phyloP scores from a whole-genome alignment of 2,797 vertebrate species.

The Pseudochromis fuscus region DNA sequence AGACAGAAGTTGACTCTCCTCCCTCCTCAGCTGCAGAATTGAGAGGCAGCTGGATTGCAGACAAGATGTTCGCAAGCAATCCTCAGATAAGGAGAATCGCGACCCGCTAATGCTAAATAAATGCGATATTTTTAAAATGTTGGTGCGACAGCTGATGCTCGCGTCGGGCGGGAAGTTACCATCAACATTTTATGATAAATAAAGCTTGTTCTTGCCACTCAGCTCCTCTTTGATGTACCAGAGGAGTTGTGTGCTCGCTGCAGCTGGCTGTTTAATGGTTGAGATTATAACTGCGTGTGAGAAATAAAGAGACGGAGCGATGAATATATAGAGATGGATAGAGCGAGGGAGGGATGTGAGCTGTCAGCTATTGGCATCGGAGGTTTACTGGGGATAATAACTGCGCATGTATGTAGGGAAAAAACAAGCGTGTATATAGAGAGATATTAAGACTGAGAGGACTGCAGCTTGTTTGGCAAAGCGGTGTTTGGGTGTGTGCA shows the following conservation, averaged over 20 bases:
- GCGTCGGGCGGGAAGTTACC: constrained; percentile 41
- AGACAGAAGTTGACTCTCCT: constrained; percentile 61
- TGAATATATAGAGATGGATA: constrained; percentile 35
- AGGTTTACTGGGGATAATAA: constrained; percentile 27
- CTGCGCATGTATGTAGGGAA: constrained; percentile 13
- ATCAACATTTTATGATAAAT: constrained; percentile 61
- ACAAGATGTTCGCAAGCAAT: constrained; percentile 73
- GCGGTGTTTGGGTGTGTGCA: constrained; percentile 15
- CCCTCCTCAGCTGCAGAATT: constrained; percentile 38
- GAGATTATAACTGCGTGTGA: constrained; percentile 48
- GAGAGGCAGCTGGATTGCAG: constrained; percentile 41
- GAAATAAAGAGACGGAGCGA: constrained; percentile 37
- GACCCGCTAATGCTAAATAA: constrained; percentile 65
- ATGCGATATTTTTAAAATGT: constrained; percentile 63
- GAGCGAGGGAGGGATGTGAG: constrained; percentile 29
- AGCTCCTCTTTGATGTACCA: constrained; percentile 55
- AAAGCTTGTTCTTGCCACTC: constrained; percentile 62
- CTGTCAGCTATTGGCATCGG: constrained; percentile 27
- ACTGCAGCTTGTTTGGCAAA: constrained; percentile 25
- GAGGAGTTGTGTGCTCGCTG: constrained; percentile 45
- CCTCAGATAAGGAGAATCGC: constrained; percentile 69
- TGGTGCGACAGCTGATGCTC: constrained; percentile 47
- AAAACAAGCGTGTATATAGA: constrained; percentile 9
- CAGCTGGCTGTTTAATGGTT: constrained; percentile 59
- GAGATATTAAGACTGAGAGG: constrained; percentile 37